Evolutionary conservation across 2,888 invertebrate genomes (phyloP).

Genomic region (Beris chalybata): DNA sequence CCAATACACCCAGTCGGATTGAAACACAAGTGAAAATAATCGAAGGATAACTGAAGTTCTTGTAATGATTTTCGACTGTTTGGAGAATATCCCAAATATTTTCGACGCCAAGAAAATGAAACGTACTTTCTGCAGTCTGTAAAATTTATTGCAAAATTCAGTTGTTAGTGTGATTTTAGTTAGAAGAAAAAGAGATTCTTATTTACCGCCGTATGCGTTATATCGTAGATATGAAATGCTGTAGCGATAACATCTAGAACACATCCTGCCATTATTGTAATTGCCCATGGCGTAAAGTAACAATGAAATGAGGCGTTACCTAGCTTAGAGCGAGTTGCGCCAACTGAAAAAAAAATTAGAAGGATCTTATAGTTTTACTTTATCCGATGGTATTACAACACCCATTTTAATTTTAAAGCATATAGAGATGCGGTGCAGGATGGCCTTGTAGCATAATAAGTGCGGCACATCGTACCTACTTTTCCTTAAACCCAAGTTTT

Average conservation of each 20-base stretch:
- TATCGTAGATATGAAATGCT: conserved; percentile 55
- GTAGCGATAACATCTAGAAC: conserved; percentile 56
- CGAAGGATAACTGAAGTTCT: conserved; percentile 51
- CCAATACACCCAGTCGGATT: conserved; percentile 57
- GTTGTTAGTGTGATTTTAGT: background rate
- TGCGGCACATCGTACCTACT: too few relatives aligned
- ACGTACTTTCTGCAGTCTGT: conserved; percentile 29
- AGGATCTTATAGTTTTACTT: too few relatives aligned
- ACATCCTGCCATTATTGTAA: conserved; percentile 49
- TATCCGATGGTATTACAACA: too few relatives aligned
- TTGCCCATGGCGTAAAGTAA: conserved; percentile 56
- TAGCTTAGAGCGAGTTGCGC: conserved; percentile 32
- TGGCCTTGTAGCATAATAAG: too few relatives aligned
- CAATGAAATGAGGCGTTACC: conserved; percentile 37
- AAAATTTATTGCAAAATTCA: background rate
- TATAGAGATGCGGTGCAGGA: too few relatives aligned
- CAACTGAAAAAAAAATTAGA: conserved; percentile 41
- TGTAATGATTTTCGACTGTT: conserved; percentile 44
- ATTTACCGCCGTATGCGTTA: conserved; percentile 53
- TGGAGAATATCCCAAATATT: conserved; percentile 13
- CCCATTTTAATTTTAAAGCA: too few relatives aligned
- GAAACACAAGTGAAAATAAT: conserved; percentile 58
- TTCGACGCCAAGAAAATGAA: conserved; percentile 26
- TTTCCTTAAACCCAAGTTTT: too few relatives aligned
- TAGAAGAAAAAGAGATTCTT: conserved; percentile 11